Conservation (phyloP, 2,113 vertebrate species). For the Centropristis striata region DNA sequence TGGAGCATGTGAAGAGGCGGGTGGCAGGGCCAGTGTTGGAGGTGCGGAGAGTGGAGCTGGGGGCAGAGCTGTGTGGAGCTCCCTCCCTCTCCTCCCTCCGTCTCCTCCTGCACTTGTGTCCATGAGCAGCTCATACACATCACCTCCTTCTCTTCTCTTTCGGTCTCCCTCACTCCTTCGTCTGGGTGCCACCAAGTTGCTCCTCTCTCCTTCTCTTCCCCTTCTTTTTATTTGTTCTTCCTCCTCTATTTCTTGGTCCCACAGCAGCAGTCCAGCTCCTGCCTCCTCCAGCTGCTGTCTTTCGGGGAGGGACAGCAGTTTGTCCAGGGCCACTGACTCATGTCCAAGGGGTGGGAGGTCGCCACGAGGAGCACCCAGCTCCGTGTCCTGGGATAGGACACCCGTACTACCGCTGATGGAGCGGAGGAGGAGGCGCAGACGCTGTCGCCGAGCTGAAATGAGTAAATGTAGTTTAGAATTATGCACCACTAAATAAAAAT, state of each 20-base stretch:
- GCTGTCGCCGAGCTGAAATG: constrained; percentile 78
- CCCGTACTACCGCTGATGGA: constrained; percentile 80
- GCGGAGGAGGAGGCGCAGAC: constrained; percentile 86
- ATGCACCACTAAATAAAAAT: no score
- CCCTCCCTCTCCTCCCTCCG: neutral
- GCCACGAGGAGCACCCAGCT: constrained; percentile 75
- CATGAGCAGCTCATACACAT: neutral
- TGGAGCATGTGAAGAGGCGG: constrained; percentile 58
- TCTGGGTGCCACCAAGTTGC: neutral
- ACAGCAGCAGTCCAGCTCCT: constrained; percentile 45
- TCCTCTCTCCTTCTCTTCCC: neutral
- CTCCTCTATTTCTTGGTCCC: constrained; percentile 71
- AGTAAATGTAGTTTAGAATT: no score
- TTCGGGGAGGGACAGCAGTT: constrained; percentile 84
- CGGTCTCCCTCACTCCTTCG: constrained; percentile 11
- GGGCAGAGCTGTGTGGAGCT: neutral
- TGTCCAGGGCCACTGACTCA: constrained; percentile 87
- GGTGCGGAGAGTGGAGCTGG: constrained; percentile 31
- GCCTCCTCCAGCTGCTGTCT: constrained; percentile 60
- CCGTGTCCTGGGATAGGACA: constrained; percentile 72
- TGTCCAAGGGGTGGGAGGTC: constrained; percentile 84
- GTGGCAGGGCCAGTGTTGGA: constrained; percentile 9
- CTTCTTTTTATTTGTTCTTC: neutral
- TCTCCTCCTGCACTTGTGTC: constrained; percentile 14
- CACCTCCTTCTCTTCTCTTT: constrained; percentile 3